Evolutionary conservation across 2,113 vertebrate species (phyloP).

Genomic region (Anolis sagrei): DNA sequence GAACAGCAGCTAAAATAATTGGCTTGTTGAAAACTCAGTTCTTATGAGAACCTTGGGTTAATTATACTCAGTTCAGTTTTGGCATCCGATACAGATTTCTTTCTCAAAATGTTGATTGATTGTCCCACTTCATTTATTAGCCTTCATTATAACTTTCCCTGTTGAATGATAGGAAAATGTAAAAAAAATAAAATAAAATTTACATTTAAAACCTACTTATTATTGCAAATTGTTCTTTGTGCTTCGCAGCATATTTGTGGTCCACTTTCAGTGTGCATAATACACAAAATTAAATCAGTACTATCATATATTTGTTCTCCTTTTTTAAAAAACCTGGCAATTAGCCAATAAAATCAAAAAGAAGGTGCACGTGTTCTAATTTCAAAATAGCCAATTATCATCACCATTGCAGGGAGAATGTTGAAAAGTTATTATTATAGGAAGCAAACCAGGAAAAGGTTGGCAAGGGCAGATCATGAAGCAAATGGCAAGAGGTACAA

Average conservation of each 20-base stretch:
- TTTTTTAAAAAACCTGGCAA: background rate
- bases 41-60: constrained; percentile 77
- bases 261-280: background rate
- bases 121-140: constrained; percentile 70
- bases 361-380: background rate
- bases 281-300: background rate
- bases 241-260: constrained; percentile 13
- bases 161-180: constrained; percentile 61
- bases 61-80: constrained; percentile 73
- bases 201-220: background rate
- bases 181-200: constrained; percentile 49
- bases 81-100: constrained; percentile 72
- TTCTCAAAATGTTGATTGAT: constrained; percentile 74
- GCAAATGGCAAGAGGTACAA: background rate
- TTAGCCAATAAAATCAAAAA: background rate
- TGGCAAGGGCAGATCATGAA: background rate
- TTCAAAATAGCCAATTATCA: background rate
- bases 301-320: background rate
- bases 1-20: constrained; percentile 71
- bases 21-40: constrained; percentile 71
- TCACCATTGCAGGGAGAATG: background rate
- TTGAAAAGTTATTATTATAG: background rate
- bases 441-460: background rate
- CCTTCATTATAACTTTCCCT: constrained; percentile 73
- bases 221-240: background rate